Base-by-base conservation (phyloP, 1,140 invertebrate genomes). In the Caenorhabditis inopinata region DNA sequence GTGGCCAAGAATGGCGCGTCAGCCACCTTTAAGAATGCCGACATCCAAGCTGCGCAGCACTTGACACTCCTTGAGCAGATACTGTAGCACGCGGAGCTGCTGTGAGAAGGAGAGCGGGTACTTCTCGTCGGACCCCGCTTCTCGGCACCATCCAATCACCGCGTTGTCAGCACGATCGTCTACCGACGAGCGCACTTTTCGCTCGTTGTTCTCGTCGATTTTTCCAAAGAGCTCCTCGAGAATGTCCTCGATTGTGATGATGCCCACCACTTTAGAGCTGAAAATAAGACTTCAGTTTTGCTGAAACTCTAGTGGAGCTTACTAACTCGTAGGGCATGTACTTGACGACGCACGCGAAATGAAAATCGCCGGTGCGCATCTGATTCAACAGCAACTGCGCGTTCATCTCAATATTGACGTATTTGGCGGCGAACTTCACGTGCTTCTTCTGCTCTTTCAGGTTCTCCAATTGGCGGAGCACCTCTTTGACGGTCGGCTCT, bases 171-270 rank as follows among this genome's bases (percentile, higher is more conserved):
- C 58, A 21, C 58, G 58, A 32, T 68, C 58, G 12, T 68, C 58
- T 2, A 68, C n/a, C 2, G 58, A 68, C 21, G 58, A 68, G 0
- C 58, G 29, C 6, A 68, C 58, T 9, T 18, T 5, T 27, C 27
- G 21, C 74, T 48, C 29, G 11, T 48, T 75, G 25, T 47, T 49
- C 18, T 48, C 74, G 25, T 75, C 74, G 18, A 75, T 75, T 35
- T 75, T 49, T 75, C 74, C 74, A 18, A 75, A 47, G 0, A 75
- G 45, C 21, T 75, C 45, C 21, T 75, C 74, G 0, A 75, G 45
- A 14, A 75, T 75, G 35, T 75, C 74, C 45, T 75, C 74, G 7
- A 75, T 75, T 35, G 74, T 75, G 45, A 75, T 75, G 45, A 75
- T 47, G 27, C 74, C 74, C 4, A 75, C 3, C 9, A 75, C 45